Base-by-base conservation (phyloP, 2,113 vertebrate species). In the Bufo bufo region DNA sequence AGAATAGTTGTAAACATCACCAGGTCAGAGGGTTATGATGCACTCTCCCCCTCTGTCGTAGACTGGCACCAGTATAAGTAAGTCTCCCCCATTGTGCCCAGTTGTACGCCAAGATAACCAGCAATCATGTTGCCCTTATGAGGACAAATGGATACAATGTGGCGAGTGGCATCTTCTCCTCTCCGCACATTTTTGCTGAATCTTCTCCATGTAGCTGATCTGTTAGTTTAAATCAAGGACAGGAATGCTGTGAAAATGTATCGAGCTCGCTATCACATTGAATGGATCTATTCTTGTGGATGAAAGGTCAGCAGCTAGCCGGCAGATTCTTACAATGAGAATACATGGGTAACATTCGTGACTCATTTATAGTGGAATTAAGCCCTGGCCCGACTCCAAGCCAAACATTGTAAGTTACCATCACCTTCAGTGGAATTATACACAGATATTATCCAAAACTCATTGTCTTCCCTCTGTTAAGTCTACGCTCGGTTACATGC, bases 201-300 rank as follows among this genome's bases (percentile, higher is more conserved):
- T 88, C n/a, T 83, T 82, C 33, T 49, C 23, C 12, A 56, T 84
- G 49, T 84, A n/a, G 13, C 6, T 77, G 43, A 4, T 56, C 16
- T 71, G 23, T 49, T 71, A 78, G n/a, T 33, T 82, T 20, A 72
- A 82, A 58, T 82, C 78, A 82, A 87, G 78, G 86, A 82, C 78
- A 61, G 58, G 78, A 82, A 59, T 33, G 4, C 16, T 49, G 75
- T 71, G 11, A 19, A 56, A 58, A 71, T 87, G 77, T 80, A 69
- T 45, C 77, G 20, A 11, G 0, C 58, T 23, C 43, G 14, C 63
- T 23, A 17, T 33, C 49, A 23, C 6, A 54, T 43, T 71, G 45
- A 33, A 69, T 33, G 66, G 49, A 33, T n/a, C 72, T 85, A 43
- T 56, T 79, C 65, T 80, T 69, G 47, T 78, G 63, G 72, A 33